A percentile compares a stretch with the other conserved stretches of the same genome.
Evolutionary conservation across 2,113 vertebrate genomes (phyloP).

Genomic region (Dicrurus megarhynchus): DNA sequence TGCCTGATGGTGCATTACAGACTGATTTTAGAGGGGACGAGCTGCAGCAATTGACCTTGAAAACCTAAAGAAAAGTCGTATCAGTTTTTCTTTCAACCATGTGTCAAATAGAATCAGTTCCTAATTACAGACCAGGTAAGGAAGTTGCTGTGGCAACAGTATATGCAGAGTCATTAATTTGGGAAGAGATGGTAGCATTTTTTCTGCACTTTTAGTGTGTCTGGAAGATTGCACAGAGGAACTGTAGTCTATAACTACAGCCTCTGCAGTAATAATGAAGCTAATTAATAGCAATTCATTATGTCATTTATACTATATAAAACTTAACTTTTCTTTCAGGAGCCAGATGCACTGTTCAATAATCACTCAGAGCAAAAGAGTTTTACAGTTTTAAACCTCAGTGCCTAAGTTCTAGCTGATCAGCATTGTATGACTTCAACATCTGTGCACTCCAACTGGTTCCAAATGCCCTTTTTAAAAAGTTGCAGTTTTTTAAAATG

Average conservation of each 20-base stretch:
- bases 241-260: background rate
- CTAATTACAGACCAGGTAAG: background rate
- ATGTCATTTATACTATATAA: background rate
- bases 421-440: conserved; percentile 26
- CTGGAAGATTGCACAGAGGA: background rate
- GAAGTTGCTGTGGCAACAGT: background rate
- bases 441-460: conserved; percentile 9
- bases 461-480: background rate
- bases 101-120: background rate
- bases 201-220: background rate
- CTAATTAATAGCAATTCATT: conserved; percentile 31
- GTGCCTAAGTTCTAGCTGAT: conserved; percentile 13
- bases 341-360: background rate
- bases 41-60: background rate
- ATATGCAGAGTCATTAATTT: background rate
- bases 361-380: background rate
- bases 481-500: fast-evolving
- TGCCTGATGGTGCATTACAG: background rate
- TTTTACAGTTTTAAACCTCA: conserved; percentile 8
- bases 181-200: background rate
- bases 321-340: conserved; percentile 13
- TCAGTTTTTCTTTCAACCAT: background rate
- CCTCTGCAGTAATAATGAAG: background rate
- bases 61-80: background rate
- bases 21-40: background rate